A percentile compares a stretch with the other conserved stretches of the same genome.
Evolutionary conservation across 2,888 invertebrate genomes (phyloP).

Genomic region (Ypsolopha sequella): DNA sequence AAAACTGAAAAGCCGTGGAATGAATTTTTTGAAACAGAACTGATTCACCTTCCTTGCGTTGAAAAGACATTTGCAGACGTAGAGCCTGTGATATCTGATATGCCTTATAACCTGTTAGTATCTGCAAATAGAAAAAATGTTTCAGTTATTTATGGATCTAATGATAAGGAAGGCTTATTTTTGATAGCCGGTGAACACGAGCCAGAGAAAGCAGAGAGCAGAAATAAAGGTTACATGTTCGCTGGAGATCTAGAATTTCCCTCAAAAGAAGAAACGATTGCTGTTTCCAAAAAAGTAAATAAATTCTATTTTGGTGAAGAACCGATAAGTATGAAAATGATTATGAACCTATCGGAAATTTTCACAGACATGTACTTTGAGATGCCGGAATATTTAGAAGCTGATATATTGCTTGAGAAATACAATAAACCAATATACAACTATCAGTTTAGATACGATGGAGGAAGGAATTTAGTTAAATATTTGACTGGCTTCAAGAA

Average conservation of each 20-base stretch:
- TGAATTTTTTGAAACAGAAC: conserved; percentile 45
- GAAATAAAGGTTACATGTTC: conserved; percentile 39
- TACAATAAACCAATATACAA: conserved; percentile 34
- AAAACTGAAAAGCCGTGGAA: conserved; percentile 34
- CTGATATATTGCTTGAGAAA: conserved; percentile 22
- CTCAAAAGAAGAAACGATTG: conserved; percentile 30
- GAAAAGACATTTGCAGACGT: conserved; percentile 38
- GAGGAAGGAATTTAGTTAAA: conserved; percentile 44
- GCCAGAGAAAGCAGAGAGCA: conserved; percentile 20
- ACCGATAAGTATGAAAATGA: conserved; percentile 39
- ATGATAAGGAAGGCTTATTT: conserved; percentile 44
- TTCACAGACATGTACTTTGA: conserved; percentile 56
- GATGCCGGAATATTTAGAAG: conserved; percentile 41
- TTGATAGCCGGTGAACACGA: conserved; percentile 22
- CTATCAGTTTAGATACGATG: conserved; percentile 46
- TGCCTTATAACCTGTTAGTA: conserved; percentile 44
- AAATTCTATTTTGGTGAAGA: conserved; percentile 57
- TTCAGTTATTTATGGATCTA: conserved; percentile 38
- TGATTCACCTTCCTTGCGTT: conserved; percentile 48
- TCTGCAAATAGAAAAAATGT: conserved; percentile 21
- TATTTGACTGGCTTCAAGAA: conserved; percentile 24
- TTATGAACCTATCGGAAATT: conserved; percentile 37
- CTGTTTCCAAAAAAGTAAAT: conserved; percentile 28
- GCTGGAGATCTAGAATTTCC: conserved; percentile 48
- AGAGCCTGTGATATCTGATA: conserved; percentile 40